Base-by-base conservation (phyloP, 2,888 invertebrate species). In the Cybosia mesomella region DNA sequence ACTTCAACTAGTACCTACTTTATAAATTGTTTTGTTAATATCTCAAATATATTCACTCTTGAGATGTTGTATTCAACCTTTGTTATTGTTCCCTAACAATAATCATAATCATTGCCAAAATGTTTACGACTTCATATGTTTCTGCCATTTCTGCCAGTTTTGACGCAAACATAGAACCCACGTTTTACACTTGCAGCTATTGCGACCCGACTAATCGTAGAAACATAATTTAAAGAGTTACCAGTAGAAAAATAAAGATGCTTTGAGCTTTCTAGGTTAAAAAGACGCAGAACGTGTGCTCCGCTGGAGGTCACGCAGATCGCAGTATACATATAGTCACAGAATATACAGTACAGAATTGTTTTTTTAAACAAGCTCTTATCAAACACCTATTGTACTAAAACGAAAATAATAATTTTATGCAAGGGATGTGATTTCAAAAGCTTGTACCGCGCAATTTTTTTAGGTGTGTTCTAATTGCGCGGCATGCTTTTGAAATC, bases 81-180 rank as follows among this genome's bases (percentile, higher is more conserved):
- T n/a, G 49, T n/a, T 49, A n/a, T 49, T n/a, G 49, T 49, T 49
- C n/a, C n/a, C 49, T n/a, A n/a, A n/a, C 49, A 49, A 49, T 49
- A 49, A 49, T 9, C n/a, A n/a, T 49, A 49, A 49, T n/a, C 49
- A 49, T 49, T n/a, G 49, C n/a, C n/a, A 49, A 49, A 49, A 49
- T 49, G 49, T 49, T 49, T 49, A 49, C n/a, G 49, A 49, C 49
- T n/a, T n/a, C 49, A n/a, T 49, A n/a, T 49, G 49, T 49, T 49
- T 49, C 49, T 8, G 49, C n/a, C n/a, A 49, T 49, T 49, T n/a
- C 49, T 49, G n/a, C n/a, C 49, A 49, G 9, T n/a, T 49, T 49
- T 49, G 49, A 49, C n/a, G 49, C n/a, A n/a, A 49, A 9, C 18
- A 2, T 7, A 43, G 43, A 43, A 43, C 18, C 43, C 18, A 43